phyloP scores from a whole-genome alignment of 2,113 vertebrate species.

The Xenotilapia caudafasciata region DNA sequence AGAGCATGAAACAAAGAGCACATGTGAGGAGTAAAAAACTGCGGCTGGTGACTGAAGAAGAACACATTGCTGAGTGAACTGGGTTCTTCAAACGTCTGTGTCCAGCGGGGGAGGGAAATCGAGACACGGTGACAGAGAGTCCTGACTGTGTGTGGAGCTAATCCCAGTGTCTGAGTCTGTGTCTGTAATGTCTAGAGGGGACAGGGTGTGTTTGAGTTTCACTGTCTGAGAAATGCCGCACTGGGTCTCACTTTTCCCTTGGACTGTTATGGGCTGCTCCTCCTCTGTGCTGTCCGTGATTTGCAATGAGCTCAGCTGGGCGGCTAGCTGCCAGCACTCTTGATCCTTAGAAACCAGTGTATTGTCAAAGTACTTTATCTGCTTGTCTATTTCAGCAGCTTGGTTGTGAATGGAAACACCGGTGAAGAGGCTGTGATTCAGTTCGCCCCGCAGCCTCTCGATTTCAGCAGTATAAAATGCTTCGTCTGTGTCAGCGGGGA shows the following conservation, averaged over 20 bases:
- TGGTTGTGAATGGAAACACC: slow-evolving; percentile 81
- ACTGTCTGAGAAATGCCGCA: slow-evolving; percentile 30
- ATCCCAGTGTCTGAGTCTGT: slow-evolving; percentile 98
- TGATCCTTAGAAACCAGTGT: slow-evolving; percentile 78
- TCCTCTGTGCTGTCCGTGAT: slow-evolving; percentile 47
- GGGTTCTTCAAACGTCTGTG: slow-evolving; percentile 62
- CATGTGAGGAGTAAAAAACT: neutral
- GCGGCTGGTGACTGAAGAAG: neutral
- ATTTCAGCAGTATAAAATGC: slow-evolving; percentile 65
- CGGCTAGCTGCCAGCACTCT: slow-evolving; percentile 83
- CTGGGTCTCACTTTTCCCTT: slow-evolving; percentile 53
- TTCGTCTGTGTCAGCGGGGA: slow-evolving; percentile 8
- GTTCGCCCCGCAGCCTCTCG: slow-evolving; percentile 72
- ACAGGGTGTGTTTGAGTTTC: slow-evolving; percentile 70
- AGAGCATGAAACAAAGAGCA: neutral
- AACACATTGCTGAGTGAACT: neutral
- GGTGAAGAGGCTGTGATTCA: slow-evolving; percentile 79
- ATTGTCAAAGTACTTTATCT: slow-evolving; percentile 76
- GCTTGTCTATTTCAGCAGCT: slow-evolving; percentile 79
- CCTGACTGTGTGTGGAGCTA: slow-evolving; percentile 94
- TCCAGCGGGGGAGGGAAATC: slow-evolving; percentile 69
- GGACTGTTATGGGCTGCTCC: neutral
- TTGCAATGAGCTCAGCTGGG: slow-evolving; percentile 78
- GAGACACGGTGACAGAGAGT: slow-evolving; percentile 81
- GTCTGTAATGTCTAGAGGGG: slow-evolving; percentile 78